Conservation (phyloP, 64 coral and sea anemone genomes). For the Stylophora pistillata region DNA sequence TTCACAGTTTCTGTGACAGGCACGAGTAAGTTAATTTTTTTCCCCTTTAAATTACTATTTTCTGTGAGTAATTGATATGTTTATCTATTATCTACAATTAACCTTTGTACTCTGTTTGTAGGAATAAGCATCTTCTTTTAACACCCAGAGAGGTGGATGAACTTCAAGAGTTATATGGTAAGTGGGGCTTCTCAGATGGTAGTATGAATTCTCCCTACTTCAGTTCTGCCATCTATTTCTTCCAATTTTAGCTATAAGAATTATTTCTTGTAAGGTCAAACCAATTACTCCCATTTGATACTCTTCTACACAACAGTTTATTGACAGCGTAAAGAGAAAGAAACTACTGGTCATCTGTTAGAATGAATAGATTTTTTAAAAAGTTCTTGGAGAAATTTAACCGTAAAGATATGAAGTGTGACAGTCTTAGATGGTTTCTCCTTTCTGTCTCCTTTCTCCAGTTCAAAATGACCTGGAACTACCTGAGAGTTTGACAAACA, state of each 20-base stretch:
- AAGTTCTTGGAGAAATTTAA: too few relatives aligned
- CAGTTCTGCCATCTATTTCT: background rate
- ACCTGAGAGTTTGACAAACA: constrained; percentile 59
- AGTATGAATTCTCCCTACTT: background rate
- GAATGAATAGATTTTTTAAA: too few relatives aligned
- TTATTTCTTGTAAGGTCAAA: too few relatives aligned
- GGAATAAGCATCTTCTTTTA: constrained; percentile 93
- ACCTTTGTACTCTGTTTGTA: background rate
- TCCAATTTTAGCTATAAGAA: too few relatives aligned
- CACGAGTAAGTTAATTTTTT: constrained; percentile 81
- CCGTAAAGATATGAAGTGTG: too few relatives aligned
- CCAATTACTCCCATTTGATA: too few relatives aligned
- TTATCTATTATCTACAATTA: background rate
- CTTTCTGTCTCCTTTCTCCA: constrained; percentile 29
- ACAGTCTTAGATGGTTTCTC: background rate
- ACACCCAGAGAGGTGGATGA: constrained; percentile 83
- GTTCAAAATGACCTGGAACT: constrained; percentile 93
- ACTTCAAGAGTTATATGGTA: constrained; percentile 86
- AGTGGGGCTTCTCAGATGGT: background rate
- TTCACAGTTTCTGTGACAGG: constrained; percentile 96
- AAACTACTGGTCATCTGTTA: too few relatives aligned
- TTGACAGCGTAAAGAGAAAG: too few relatives aligned
- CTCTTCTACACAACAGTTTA: too few relatives aligned
- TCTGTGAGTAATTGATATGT: background rate
- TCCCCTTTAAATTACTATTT: background rate